Evolutionary conservation across 2,888 invertebrate species (phyloP), one percentile per base, ranked within the genome.

Genomic region (Tipula confusa): DNA sequence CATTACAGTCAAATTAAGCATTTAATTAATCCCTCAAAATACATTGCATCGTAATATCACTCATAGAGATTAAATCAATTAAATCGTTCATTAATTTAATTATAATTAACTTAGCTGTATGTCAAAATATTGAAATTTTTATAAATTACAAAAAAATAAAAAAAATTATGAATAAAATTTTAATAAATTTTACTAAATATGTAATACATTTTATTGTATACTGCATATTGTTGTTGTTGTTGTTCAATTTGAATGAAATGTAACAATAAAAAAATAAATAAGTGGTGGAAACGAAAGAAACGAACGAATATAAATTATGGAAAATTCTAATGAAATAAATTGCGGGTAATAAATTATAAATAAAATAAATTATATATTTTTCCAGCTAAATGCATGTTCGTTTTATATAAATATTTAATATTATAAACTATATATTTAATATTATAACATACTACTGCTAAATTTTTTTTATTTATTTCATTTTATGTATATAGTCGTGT

Each of bases 301-400:
- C 24, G 64, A 64, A 38, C 38, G 38, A 9, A 64, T 24, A 64
- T 64, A 64, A 64, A 64, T 64, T 64, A 64, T 64, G 64, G 64
- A 64, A 64, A 64, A 64, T 64, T 64, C 24, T 64, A 64, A 64
- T 64, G 64, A 64, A 64, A 64, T 64, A 64, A 64, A 64, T 64
- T 64, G 64, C 24, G 64, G 64, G 64, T 24, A 64, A 24, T 64
- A 64, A 64, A 64, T 64, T 64, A 64, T 24, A 64, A 64, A 64
- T 64, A 24, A 43, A 43, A 43, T 43, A 43, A 43, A 43, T 43
- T 43, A 15, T 43, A n/a, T n/a, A 15, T 64, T 64, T 64, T 64
- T 64, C 64, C 64, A 64, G 64, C 24, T 64, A 64, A 64, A 64
- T 64, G 64, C 64, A 64, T 64, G 64, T 5, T 24, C 24, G 11